Evolutionary conservation across 2,888 invertebrate genomes (phyloP), one percentile per base, ranked within the genome.

Genomic region (Maniola hyperantus): DNA sequence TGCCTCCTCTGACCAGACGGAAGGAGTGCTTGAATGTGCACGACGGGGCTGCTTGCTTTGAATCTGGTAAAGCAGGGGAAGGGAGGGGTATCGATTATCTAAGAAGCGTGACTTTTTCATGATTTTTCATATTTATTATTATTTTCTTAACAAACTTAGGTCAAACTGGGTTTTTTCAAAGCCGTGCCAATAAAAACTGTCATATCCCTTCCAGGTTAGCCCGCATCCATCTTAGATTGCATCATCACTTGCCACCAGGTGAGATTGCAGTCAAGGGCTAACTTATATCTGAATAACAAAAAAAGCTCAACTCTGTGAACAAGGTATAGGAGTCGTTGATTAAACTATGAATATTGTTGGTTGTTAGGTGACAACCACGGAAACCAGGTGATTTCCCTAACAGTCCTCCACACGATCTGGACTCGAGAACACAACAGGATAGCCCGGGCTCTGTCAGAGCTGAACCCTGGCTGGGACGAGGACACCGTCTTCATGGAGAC

Each of bases 391-490:
- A 94, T 96, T 8, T 95, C 96, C 0, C 88, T 97, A 54, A 95
- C 96, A 0, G 93, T 95, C 0, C 78, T 97, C 0, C 97, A 97
- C 73, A 95, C 95, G 0, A 77, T 97, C 7, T 95, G 96, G 80
- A 93, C 96, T 18, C 92, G 97, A 39, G 97, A 97, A 77, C 97
- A 97, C 83, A 97, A 97, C 83, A 94, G 97, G 0, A 79, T 97
- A 1, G 97, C 97, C 0, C 84, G 86, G 1, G 91, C 90, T 4
- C 82, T 97, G 34, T 77, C 89, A 0, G 79, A 85, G 2, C 74
- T 97, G 8, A 97, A 98, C 90, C 96, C 96, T 0, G 93, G 93
- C 55, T 96, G 96, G 95, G 89, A 92, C 39, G 97, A 97, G 76
- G 96, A 97, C 71, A 90, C 88, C 0, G 79, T 96, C 0, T 97